Evolutionary conservation across 2,888 invertebrate genomes (phyloP), one percentile per base, ranked within the genome.

Genomic region (Mimumesa dahlbomi): DNA sequence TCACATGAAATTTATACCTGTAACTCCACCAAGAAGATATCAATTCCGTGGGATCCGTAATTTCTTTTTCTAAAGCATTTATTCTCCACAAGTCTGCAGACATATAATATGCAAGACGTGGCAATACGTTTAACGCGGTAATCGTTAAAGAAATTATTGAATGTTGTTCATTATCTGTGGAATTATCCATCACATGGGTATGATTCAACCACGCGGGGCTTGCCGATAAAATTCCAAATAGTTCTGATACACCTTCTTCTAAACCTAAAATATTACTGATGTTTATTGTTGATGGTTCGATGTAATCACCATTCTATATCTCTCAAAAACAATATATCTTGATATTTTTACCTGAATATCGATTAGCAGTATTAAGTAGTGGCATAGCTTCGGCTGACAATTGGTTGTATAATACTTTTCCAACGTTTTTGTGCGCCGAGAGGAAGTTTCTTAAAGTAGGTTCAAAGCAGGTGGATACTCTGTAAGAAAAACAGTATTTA

Each of bases 31-130:
- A 88, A 25, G 83, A 81, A n/a, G 77, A 58, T 7, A 79, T 21
- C 21, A 88, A 62, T 16, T 82, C 67, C 1, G 75, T 42, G 0
- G 82, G 22, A 36, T 82, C 64, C 6, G 78, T 74, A 7, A 79
- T 82, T 43, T 74, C 79, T 2, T 78, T 79, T 43, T 77, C 63
- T 4, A 85, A 73, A 2, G 79, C 79, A n/a, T 88, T 76, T 9
- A 88, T 78, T 69, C 88, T 84, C 88, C 88, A 88, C 45, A 74
- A 64, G 40, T 88, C 88, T 0, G 80, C 85, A 0, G 84, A 66
- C 5, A 83, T 54, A 54, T 88, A 88, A 66, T 88, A 88, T 13
- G 86, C 83, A 69, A 88, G 72, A n/a, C 86, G 77, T 2, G 88
- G 88, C n/a, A 88, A 71, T 21, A 87, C 75, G 9, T 87, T 82